Percentiles rank a stretch among this genome's conserved stretches.
Evolutionary conservation across 2,888 invertebrate genomes (phyloP).

Genomic region (Netelia fuscicornis): DNA sequence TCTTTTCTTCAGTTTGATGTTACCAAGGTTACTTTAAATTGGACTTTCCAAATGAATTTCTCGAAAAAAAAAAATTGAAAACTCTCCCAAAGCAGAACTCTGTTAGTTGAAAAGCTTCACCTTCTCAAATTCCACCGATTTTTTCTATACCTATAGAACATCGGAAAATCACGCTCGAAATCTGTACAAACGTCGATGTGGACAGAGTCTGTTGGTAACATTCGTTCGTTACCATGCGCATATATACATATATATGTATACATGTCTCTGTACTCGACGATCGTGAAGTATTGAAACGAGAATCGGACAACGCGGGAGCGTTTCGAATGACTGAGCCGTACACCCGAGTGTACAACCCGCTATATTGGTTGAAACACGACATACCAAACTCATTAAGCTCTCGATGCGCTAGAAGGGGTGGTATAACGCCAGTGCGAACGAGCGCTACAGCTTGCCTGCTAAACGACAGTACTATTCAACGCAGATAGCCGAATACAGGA

Average conservation of each 20-base stretch:
- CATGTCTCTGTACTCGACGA: not conserved
- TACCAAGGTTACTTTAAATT: too few relatives aligned
- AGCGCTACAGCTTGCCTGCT: constrained; percentile 26
- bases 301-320: constrained; percentile 40
- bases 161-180: constrained; percentile 12
- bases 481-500: constrained; percentile 20
- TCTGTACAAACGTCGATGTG: not conserved
- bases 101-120: too few relatives aligned
- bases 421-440: constrained; percentile 15
- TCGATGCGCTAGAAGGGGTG: constrained; percentile 48
- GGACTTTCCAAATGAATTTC: too few relatives aligned
- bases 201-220: constrained; percentile 2
- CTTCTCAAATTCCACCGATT: too few relatives aligned
- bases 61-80: too few relatives aligned
- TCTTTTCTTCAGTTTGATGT: too few relatives aligned
- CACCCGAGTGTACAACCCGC: constrained; percentile 42
- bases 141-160: not conserved
- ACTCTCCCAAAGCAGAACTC: too few relatives aligned
- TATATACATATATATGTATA: not conserved
- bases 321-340: constrained; percentile 49
- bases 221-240: not conserved
- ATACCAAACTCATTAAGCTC: constrained; percentile 69
- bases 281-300: constrained; percentile 37
- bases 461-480: constrained; percentile 30
- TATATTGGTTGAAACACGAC: constrained; percentile 57